Evolutionary conservation across 2,888 invertebrate genomes (phyloP), one percentile per base, ranked within the genome.

Genomic region (Cheilosia vulpina): DNA sequence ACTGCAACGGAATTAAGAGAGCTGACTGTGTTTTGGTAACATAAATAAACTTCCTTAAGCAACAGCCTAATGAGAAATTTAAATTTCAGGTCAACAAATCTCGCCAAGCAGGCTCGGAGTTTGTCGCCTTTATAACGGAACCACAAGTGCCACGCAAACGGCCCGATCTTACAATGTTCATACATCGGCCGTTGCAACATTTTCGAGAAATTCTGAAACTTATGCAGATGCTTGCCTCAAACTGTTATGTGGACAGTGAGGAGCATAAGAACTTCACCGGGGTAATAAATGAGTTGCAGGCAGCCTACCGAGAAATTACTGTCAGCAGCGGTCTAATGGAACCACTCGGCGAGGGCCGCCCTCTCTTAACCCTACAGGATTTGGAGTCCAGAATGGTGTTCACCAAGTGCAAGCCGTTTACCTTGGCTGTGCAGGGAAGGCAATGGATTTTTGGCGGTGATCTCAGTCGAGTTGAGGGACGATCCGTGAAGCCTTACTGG

Each of bases 361-460:
- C 97, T 0, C 90, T 97, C 82, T 92, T 97, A 5, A 96, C 96
- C 15, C 94, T 97, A 66, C 96, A 96, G 89, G 97, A 97, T 91
- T 94, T 97, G 87, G 97, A 97, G 91, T 96, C 96, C 89, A 94
- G 97, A 89, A 94, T 97, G 91, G 97, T 97, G 89, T 97, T 97
- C 93, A 97, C 97, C 89, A 95, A 96, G 92, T 97, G 97, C 93
- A 97, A 96, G 94, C 97, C 97, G 68, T 97, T 97, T 91, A 95
- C 96, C 68, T 93, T 97, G 91, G 96, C 96, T 89, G 95, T 96
- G 88, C 95, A 96, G 65, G 97, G 97, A 31, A 94, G 97, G 65
- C 97, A 97, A 91, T 97, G 97, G 97, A 96, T 97, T 77, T 97
- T 97, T 89, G 97, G 97, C 5, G 97, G 97, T 0, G 97, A 97